These are phyloP conservation scores for Trichosurus vulpecula DNA, from an alignment of 2,797 vertebrate genomes.

Conservation along the genomic window DNA sequence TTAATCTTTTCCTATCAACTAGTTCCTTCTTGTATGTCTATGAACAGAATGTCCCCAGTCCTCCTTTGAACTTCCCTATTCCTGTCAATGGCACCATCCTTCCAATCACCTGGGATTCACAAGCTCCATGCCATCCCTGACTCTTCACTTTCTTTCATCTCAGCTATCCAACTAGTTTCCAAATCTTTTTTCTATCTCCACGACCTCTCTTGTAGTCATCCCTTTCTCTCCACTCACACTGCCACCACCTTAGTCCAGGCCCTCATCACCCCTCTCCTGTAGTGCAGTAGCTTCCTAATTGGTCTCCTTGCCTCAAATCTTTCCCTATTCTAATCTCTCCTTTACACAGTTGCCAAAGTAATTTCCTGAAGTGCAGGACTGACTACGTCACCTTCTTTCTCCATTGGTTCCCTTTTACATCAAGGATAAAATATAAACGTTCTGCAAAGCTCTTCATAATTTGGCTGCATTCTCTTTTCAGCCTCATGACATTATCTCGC, in stretches of 20 bases:
- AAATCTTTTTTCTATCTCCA: not conserved
- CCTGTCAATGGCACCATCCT: not conserved
- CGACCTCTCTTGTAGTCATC: not conserved
- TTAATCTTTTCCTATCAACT: not conserved
- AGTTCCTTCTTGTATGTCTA: not conserved
- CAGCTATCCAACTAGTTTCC: not conserved
- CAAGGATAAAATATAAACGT: not conserved
- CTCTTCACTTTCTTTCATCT: not conserved
- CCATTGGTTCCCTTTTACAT: not conserved
- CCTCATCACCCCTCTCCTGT: not conserved
- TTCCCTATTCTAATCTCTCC: not conserved
- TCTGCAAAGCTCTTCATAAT: not conserved
- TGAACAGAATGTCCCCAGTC: not conserved
- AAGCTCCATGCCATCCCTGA: not conserved
- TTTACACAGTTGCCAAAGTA: not conserved
- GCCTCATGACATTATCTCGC: not conserved
- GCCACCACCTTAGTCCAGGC: not conserved
- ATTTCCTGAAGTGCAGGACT: not conserved
- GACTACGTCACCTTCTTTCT: not conserved
- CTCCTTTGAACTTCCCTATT: not conserved
- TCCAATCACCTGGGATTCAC: not conserved
- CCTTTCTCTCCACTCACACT: not conserved
- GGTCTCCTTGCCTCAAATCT: not conserved
- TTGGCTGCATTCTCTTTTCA: not conserved
- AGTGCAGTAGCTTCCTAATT: not conserved